Conservation (phyloP, 2,888 invertebrate species). For the Epistrophe eligans region DNA sequence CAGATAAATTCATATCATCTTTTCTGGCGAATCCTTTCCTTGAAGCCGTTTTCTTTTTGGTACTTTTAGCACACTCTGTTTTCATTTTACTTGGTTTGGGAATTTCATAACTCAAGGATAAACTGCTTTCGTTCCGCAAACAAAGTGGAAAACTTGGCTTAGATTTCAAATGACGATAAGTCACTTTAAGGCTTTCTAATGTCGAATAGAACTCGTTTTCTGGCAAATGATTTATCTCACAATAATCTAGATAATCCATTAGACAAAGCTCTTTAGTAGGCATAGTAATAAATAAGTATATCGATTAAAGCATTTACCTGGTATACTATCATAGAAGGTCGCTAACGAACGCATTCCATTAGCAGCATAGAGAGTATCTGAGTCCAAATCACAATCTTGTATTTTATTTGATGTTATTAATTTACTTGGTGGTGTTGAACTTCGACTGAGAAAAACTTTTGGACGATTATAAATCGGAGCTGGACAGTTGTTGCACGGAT, state of each 20-base stretch:
- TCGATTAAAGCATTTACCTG: slow-evolving; percentile 81
- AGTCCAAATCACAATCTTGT: slow-evolving; percentile 53
- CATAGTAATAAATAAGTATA: slow-evolving; percentile 17
- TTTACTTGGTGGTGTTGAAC: slow-evolving; percentile 72
- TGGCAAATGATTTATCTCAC: slow-evolving; percentile 90
- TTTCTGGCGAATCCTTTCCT: slow-evolving; percentile 47
- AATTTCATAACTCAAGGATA: slow-evolving; percentile 51
- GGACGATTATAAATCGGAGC: slow-evolving; percentile 88
- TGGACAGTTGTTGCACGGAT: slow-evolving; percentile 89
- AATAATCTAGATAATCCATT: slow-evolving; percentile 85
- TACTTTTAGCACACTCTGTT: slow-evolving; percentile 10
- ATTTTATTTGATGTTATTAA: slow-evolving; percentile 42
- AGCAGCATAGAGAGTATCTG: slow-evolving; percentile 76
- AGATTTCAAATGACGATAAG: slow-evolving; percentile 79
- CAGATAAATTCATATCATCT: slow-evolving; percentile 48
- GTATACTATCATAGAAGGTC: slow-evolving; percentile 91
- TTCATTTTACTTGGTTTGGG: slow-evolving; percentile 20
- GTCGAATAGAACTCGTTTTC: slow-evolving; percentile 90
- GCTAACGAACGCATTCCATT: slow-evolving; percentile 86
- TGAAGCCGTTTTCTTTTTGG: slow-evolving; percentile 34
- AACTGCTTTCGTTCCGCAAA: slow-evolving; percentile 65
- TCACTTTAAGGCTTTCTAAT: slow-evolving; percentile 85
- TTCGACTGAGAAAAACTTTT: slow-evolving; percentile 79
- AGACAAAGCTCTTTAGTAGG: background rate
- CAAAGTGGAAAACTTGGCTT: slow-evolving; percentile 67